These are phyloP conservation scores for Atrichornis clamosus DNA, from an alignment of 2,113 vertebrate genomes.

Conservation along the genomic window DNA sequence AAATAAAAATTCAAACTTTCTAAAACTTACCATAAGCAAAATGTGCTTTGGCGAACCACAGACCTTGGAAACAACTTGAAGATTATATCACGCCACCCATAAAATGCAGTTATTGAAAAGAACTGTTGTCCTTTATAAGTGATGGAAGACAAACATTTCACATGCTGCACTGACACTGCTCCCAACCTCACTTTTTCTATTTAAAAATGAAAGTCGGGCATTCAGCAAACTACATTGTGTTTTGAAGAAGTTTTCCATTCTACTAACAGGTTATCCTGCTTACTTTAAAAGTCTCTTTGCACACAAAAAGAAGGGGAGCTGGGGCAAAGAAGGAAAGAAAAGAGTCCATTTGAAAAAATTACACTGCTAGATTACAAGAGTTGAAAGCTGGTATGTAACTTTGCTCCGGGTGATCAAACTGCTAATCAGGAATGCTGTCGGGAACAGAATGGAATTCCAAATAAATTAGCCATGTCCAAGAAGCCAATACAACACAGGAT, in stretches of 20 bases:
- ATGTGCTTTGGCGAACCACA: not conserved
- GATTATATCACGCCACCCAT: not conserved
- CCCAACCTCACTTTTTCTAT: not conserved
- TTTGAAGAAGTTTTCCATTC: constrained; percentile 21
- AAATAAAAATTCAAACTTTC: not conserved
- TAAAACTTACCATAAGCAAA: not conserved
- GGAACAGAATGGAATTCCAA: constrained; percentile 76
- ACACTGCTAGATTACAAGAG: constrained; percentile 37
- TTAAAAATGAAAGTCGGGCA: not conserved
- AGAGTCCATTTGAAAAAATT: constrained; percentile 53
- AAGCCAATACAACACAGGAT: constrained; percentile 73
- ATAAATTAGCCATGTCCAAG: constrained; percentile 77
- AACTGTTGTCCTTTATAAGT: not conserved
- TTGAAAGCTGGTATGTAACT: constrained; percentile 71
- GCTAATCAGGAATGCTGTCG: constrained; percentile 69
- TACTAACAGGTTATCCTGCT: not conserved
- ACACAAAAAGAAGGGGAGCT: constrained; percentile 23
- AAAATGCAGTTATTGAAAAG: not conserved
- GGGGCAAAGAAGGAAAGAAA: constrained; percentile 11
- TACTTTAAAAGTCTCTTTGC: constrained; percentile 29
- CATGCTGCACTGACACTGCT: not conserved
- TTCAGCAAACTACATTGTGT: not conserved
- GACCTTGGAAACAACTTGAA: not conserved
- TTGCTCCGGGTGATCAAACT: constrained; percentile 71
- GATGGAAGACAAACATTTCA: not conserved